phyloP scores from a whole-genome alignment of 1,140 invertebrate genomes.

The Schlechtendalia chinensis region DNA sequence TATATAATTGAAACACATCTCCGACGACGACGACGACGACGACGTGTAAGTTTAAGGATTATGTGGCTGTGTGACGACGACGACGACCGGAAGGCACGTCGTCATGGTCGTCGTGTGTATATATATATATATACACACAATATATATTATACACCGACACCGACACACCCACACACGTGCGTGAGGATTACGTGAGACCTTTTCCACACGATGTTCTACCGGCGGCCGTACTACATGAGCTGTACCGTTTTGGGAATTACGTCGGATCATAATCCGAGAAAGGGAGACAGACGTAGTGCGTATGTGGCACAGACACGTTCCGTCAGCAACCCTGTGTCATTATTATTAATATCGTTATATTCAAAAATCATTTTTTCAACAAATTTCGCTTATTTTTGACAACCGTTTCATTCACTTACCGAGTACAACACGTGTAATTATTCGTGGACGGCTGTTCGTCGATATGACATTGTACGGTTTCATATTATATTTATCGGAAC shows the following conservation, averaged over 20 bases:
- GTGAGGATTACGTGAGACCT: slow-evolving; percentile 10
- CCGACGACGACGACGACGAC: not conserved
- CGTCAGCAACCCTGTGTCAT: too few relatives aligned
- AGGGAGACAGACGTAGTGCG: too few relatives aligned
- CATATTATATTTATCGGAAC: too few relatives aligned
- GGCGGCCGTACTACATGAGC: not conserved
- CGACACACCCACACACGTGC: not conserved
- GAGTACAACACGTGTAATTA: too few relatives aligned
- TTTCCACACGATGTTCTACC: not conserved
- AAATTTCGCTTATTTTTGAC: too few relatives aligned
- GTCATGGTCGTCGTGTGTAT: not conserved
- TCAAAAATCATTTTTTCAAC: too few relatives aligned
- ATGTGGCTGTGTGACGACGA: not conserved
- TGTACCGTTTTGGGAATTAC: not conserved
- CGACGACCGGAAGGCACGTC: slow-evolving; percentile 26
- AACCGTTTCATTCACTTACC: too few relatives aligned
- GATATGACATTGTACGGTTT: too few relatives aligned
- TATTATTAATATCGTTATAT: too few relatives aligned
- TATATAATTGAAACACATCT: slow-evolving; percentile 26
- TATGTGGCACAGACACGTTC: too few relatives aligned
- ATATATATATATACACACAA: too few relatives aligned
- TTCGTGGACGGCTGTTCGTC: too few relatives aligned
- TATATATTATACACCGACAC: not conserved
- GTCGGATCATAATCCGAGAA: not conserved
- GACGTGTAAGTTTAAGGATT: slow-evolving; percentile 31